Conservation (phyloP, 2,888 invertebrate species). For the Epicampocera succincta region DNA sequence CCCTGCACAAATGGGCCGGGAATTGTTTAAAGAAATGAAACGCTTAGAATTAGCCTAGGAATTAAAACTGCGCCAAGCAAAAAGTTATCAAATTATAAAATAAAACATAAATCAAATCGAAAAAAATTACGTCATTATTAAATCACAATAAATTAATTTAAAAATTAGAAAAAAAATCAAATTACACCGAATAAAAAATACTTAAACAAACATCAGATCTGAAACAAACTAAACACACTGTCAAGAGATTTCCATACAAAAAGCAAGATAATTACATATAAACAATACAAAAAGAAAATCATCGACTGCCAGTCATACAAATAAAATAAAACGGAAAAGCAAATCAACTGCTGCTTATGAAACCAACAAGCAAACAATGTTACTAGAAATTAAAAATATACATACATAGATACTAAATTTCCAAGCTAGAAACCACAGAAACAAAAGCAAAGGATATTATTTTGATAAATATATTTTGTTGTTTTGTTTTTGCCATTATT, state of each 20-base stretch:
- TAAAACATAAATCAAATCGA: slow-evolving; percentile 33
- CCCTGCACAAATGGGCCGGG: slow-evolving; percentile 96
- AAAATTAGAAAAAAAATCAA: too few relatives aligned
- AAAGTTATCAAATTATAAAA: slow-evolving; percentile 54
- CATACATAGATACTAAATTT: slow-evolving; percentile 30
- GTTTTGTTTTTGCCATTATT: slow-evolving; percentile 20
- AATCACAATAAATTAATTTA: slow-evolving; percentile 36
- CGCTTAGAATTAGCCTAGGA: slow-evolving; percentile 86
- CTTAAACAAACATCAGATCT: slow-evolving; percentile 22
- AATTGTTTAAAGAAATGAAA: slow-evolving; percentile 94
- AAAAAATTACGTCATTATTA: slow-evolving; percentile 23
- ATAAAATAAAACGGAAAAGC: background rate
- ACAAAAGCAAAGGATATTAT: slow-evolving; percentile 15
- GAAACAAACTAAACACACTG: slow-evolving; percentile 15
- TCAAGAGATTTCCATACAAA: slow-evolving; percentile 9
- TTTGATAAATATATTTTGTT: slow-evolving; percentile 36
- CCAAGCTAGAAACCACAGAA: slow-evolving; percentile 26
- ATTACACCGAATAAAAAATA: slow-evolving; percentile 27
- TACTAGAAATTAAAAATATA: slow-evolving; percentile 28
- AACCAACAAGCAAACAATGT: slow-evolving; percentile 21
- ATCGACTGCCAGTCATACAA: slow-evolving; percentile 9
- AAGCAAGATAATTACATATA: background rate
- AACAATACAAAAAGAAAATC: slow-evolving; percentile 1
- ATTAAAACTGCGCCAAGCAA: slow-evolving; percentile 65
- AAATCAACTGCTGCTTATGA: background rate